Base-by-base conservation (phyloP, 2,888 invertebrate genomes). In the Venustoraphidia nigricollis region DNA sequence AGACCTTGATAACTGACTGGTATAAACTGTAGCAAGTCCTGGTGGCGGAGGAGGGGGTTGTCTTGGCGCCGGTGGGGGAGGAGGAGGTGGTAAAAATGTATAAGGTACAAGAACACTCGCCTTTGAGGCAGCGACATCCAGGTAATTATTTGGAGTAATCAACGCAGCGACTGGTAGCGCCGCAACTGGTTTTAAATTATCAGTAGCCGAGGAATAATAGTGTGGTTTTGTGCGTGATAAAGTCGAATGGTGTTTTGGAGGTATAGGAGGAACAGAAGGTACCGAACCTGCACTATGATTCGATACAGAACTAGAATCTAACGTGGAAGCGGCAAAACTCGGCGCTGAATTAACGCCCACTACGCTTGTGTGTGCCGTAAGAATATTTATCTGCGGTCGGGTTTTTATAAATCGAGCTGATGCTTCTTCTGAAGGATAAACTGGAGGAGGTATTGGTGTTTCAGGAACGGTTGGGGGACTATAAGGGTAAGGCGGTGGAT, bases 391-490 rank as follows among this genome's bases (percentile, higher is more conserved):
- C 64, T 83, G 82, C 0, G 86, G 81, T 52, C 83, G 75, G 0
- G 83, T 81, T 34, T 83, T 84, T 36, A 87, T 83, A 54, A 86
- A 82, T 53, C 86, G 71, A 0, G 85, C 86, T 44, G 81, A 72
- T 1, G 82, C 80, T 67, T 85, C 84, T 64, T 83, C 83, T 2
- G 73, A 75, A 1, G 73, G 72, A 55, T 76, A 75, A 66, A 61
- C 77, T 62, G 61, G 81, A 68, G 69, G 76, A 69, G 66, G 78
- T 62, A 67, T 78, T 51, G 60, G 67, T 56, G 55, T 66, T 37
- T 13, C 42, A 46, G 44, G 49, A 39, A 48, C 14, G 10, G 38
- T 38, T 10, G 50, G 41, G 0, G 61, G 53, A 54, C 61, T 65
- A 40, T 66, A 61, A 1, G 80, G 79, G 64, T 83, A 82, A 1